Evolutionary conservation across 2,797 vertebrate species (phyloP).

Genomic region (Acanthis flammea): DNA sequence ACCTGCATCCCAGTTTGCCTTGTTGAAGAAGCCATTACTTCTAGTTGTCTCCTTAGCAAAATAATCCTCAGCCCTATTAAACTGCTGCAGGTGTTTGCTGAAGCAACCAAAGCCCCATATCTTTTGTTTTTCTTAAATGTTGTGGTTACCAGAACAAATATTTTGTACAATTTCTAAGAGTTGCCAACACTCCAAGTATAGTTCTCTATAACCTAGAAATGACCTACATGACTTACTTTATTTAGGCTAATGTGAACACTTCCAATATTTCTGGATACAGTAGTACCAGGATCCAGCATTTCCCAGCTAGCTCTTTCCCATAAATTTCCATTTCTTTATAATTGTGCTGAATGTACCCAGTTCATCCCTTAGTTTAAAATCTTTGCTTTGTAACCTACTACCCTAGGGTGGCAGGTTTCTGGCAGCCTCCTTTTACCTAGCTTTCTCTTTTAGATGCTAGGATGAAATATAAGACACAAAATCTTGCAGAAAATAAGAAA

Average conservation of each 20-base stretch:
- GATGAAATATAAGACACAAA: not conserved
- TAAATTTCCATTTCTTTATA: not conserved
- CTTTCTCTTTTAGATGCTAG: not conserved
- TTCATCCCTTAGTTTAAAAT: not conserved
- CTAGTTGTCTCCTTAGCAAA: not conserved
- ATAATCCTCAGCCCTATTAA: not conserved
- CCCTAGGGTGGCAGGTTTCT: not conserved
- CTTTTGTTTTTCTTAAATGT: not conserved
- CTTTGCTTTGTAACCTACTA: not conserved
- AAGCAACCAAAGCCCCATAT: not conserved
- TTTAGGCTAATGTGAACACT: not conserved
- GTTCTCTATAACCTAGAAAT: not conserved
- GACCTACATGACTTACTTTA: not conserved
- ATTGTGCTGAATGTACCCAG: accelerated
- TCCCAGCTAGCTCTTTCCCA: not conserved
- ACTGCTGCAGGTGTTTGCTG: not conserved
- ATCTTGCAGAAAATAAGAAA: not conserved
- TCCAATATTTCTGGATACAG: not conserved
- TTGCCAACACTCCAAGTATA: not conserved
- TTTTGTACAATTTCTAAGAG: not conserved
- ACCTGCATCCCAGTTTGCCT: not conserved
- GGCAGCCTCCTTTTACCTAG: not conserved
- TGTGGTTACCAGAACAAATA: not conserved
- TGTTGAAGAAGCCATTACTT: not conserved
- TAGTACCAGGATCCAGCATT: not conserved